Evolutionary conservation across 2,888 invertebrate genomes (phyloP).

Genomic region (Tethea ocularis): DNA sequence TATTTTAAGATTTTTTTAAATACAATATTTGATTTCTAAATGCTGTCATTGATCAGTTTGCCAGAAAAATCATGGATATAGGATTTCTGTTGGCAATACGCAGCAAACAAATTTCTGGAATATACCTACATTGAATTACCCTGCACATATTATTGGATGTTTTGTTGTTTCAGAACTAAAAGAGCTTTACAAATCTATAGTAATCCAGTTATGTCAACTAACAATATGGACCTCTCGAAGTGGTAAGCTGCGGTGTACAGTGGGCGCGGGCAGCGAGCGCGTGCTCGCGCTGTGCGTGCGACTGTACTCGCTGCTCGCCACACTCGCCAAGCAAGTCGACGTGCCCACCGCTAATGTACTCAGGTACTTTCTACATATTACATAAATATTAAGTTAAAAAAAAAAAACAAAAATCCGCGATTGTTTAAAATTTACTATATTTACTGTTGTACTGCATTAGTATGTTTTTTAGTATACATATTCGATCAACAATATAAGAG

Average conservation of each 20-base stretch:
- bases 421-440: no score
- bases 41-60: no score
- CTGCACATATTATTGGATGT: not conserved
- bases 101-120: no score
- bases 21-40: no score
- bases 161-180: constrained; percentile 50
- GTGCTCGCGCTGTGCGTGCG: constrained; percentile 50
- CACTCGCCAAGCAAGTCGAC: constrained; percentile 49
- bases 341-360: constrained; percentile 36
- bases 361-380: constrained; percentile 32
- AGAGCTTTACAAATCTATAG: constrained; percentile 57
- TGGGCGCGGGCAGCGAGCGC: constrained; percentile 57
- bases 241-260: constrained; percentile 50
- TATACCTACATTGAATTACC: no score
- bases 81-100: no score
- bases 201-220: constrained; percentile 62
- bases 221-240: constrained; percentile 41
- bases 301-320: constrained; percentile 53
- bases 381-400: not conserved
- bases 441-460: no score
- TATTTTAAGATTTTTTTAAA: no score
- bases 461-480: no score
- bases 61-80: no score
- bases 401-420: no score
- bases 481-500: no score